Conservation (phyloP, 2,113 vertebrate genomes). For the Xiphophorus maculatus region DNA sequence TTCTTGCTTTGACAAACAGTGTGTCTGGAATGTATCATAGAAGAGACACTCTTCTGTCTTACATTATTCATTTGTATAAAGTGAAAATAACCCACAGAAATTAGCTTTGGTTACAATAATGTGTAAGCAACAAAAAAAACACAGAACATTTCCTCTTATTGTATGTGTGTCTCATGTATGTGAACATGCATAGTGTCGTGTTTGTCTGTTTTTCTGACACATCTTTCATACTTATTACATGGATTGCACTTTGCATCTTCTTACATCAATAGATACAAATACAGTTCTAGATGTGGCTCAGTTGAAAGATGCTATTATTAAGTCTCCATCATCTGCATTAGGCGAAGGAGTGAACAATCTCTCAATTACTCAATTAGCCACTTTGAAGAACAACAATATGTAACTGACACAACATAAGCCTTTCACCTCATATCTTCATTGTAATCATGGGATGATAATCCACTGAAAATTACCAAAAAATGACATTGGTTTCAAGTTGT, state of each 20-base stretch:
- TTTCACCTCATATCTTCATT: not conserved
- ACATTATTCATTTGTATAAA: not conserved
- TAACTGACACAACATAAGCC: not conserved
- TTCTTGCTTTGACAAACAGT: conserved; percentile 40
- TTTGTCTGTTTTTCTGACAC: not conserved
- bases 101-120: conserved; percentile 1
- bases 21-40: not conserved
- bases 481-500: conserved; percentile 1
- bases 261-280: not conserved
- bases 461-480: too few species aligned
- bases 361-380: not conserved
- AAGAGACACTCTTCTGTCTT: conserved; percentile 7
- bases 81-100: conserved; percentile 8
- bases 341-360: not conserved
- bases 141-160: not conserved
- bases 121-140: not conserved
- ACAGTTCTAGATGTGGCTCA: not conserved
- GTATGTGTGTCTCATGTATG: not conserved
- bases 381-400: not conserved
- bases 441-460: not conserved
- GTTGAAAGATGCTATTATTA: not conserved
- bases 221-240: not conserved
- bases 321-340: not conserved
- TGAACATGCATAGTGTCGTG: not conserved
- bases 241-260: not conserved